A percentile compares a stretch with the other conserved stretches of the same genome.
phyloP scores from a whole-genome alignment of 2,888 invertebrate genomes.

The Scaptomyza polygonia region DNA sequence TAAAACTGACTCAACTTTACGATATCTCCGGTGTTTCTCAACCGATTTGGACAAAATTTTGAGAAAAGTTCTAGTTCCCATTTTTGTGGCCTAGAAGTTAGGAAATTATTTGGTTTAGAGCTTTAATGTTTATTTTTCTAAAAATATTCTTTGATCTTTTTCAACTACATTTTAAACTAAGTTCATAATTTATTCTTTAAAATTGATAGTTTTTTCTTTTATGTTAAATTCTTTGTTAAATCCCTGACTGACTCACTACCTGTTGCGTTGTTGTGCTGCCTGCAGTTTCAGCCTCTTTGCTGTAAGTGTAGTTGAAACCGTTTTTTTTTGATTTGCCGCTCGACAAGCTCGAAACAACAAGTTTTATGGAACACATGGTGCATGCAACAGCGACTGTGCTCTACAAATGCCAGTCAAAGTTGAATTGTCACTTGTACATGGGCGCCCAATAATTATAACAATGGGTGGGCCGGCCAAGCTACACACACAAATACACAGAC shows the following conservation, averaged over 20 bases:
- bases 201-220: not conserved
- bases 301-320: slow-evolving; percentile 13
- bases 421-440: slow-evolving; percentile 75
- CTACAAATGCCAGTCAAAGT: slow-evolving; percentile 69
- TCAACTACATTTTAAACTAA: too few species aligned
- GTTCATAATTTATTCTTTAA: too few species aligned
- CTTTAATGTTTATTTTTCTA: too few species aligned
- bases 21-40: too few species aligned
- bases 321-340: slow-evolving; percentile 28
- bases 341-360: slow-evolving; percentile 36
- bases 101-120: too few species aligned
- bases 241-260: slow-evolving; percentile 17
- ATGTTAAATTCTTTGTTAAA: not conserved
- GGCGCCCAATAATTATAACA: slow-evolving; percentile 78
- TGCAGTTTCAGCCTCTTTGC: not conserved
- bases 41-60: too few species aligned
- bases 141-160: too few species aligned
- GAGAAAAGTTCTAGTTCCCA: too few species aligned
- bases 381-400: slow-evolving; percentile 39
- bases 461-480: slow-evolving; percentile 71
- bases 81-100: too few species aligned
- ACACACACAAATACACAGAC: not conserved
- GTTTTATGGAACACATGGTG: slow-evolving; percentile 60
- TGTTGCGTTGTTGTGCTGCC: slow-evolving; percentile 12
- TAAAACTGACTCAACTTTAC: too few species aligned